Evolutionary conservation across 2,797 vertebrate species (phyloP), one percentile per base, ranked within the genome.

Genomic region (Enteromius trimaculatus): DNA sequence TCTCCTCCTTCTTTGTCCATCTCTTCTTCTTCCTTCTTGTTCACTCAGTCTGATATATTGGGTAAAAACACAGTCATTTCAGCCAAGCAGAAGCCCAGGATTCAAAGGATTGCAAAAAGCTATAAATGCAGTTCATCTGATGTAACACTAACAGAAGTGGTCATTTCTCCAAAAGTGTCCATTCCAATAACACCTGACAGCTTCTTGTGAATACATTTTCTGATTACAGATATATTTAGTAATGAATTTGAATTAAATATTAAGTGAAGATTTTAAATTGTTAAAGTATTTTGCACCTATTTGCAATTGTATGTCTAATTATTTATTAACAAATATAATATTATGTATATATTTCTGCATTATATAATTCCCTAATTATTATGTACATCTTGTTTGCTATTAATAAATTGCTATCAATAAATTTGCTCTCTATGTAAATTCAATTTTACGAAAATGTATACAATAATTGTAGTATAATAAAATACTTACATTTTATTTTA

Each of bases 1-100:
- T 19, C 49, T 51, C 49, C 49, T 53, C 26, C 81, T 64, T 62
- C 84, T 70, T 70, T 84, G 44, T 65, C 19, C 66, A 78, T 49
- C 23, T 70, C 47, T 65, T 34, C 84, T 58, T 65, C 84, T 51
- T 66, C 65, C 9, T 77, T 21, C 58, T 58, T 55, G 47, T 68
- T 44, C 23, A 31, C 64, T 44, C 74, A 76, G 44, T 68, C 74
- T 83, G 47, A 77, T 60, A 39, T 23, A 21, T 66, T 37, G 4
- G 10, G 19, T 55, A 60, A 11, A 82, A 37, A 76, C n/a, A 80
- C 47, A 55, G 10, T 29, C 1, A 69, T 47, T 66, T 53, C 19
- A 79, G 29, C 29, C 65, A n/a, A 34, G 14, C 44, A 37, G 66
- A 23, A 75, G 55, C 31, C 21, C 31, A 75, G 13, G 31, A 55